Evolutionary conservation across 2,888 invertebrate genomes (phyloP).

Genomic region (Heliconius sara): DNA sequence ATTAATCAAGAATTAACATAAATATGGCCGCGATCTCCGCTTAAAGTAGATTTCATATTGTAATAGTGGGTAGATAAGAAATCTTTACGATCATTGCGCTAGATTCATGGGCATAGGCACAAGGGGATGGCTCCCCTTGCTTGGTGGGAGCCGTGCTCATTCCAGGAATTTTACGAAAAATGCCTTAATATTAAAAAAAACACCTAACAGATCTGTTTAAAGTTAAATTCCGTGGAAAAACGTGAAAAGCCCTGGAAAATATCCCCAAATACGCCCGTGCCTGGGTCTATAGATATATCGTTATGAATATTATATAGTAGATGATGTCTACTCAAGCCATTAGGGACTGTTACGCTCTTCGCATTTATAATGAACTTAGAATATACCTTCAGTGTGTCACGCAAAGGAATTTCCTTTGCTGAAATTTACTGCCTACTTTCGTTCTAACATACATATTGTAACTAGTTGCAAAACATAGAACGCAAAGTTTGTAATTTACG

Average conservation of each 20-base stretch:
- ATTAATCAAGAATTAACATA: neutral
- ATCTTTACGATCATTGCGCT: neutral
- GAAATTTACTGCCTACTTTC: constrained; percentile 22
- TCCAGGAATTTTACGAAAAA: too few species aligned
- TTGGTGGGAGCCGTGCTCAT: too few species aligned
- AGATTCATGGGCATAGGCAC: neutral
- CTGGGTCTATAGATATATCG: neutral
- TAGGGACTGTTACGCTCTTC: constrained; percentile 21
- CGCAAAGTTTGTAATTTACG: constrained; percentile 16
- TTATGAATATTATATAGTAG: constrained; percentile 17
- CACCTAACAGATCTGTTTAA: too few species aligned
- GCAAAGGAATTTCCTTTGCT: constrained; percentile 31
- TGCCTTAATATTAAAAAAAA: too few species aligned
- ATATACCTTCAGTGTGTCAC: constrained; percentile 19
- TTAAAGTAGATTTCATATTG: neutral
- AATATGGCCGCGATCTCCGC: constrained; percentile 24
- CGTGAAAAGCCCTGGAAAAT: too few species aligned
- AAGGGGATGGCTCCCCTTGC: too few species aligned
- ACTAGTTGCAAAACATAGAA: constrained; percentile 1
- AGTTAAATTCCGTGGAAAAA: too few species aligned
- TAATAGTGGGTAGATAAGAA: neutral
- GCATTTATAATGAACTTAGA: constrained; percentile 26
- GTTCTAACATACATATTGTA: constrained; percentile 14
- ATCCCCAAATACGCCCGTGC: too few species aligned
- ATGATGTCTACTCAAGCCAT: constrained; percentile 25